These are phyloP conservation scores for Progne subis DNA, from an alignment of 2,113 vertebrate species.

Conservation along the genomic window DNA sequence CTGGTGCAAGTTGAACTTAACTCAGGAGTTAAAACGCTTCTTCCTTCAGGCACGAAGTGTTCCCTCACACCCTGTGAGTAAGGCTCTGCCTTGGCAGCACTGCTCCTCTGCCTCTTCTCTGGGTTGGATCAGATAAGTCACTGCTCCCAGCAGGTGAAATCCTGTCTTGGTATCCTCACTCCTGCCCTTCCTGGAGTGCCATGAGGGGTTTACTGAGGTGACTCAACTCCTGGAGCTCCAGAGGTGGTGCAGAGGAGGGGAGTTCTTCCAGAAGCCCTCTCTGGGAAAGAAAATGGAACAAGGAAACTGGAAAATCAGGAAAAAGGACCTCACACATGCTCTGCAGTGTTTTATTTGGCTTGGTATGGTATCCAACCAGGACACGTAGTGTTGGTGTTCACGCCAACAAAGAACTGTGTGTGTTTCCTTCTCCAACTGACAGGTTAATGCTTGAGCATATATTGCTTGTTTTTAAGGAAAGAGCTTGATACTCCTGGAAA, in stretches of 20 bases:
- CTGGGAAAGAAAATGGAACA: not conserved
- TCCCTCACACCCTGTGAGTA: not conserved
- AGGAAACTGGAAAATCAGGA: not conserved
- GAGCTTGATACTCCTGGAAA: not conserved
- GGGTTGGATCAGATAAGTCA: not conserved
- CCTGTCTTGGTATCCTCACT: not conserved
- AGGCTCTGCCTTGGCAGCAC: not conserved
- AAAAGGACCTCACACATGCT: not conserved
- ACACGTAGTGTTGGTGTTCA: not conserved
- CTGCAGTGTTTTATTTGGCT: conserved; percentile 31
- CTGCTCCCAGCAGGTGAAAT: not conserved
- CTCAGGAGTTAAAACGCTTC: not conserved
- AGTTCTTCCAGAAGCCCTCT: not conserved
- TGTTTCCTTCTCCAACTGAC: not conserved
- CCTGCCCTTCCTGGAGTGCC: not conserved
- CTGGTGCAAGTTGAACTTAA: not conserved
- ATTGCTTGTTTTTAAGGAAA: not conserved
- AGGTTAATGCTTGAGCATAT: not conserved
- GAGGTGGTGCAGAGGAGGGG: not conserved
- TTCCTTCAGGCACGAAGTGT: not conserved
- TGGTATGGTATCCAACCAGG: not conserved
- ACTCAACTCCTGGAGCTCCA: not conserved
- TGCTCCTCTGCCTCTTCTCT: not conserved
- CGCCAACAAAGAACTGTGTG: not conserved
- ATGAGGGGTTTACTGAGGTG: not conserved